phyloP scores from a whole-genome alignment of 2,888 invertebrate species.

The Lapara coniferarum region DNA sequence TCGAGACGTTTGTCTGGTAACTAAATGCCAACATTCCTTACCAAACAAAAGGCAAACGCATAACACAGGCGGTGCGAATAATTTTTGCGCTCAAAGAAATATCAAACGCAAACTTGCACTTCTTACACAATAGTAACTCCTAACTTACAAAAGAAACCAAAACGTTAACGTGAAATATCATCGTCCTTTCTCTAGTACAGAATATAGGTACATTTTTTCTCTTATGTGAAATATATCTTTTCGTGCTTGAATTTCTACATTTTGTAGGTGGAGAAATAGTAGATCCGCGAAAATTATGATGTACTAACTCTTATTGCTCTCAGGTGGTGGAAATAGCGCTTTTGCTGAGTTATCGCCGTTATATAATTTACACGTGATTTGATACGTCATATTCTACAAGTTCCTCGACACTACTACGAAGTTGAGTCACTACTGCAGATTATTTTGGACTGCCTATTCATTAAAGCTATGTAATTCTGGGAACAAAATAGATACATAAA shows the following conservation, averaged over 20 bases:
- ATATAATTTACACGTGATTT: background rate
- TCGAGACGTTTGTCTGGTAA: too few species aligned
- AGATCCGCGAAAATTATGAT: slow-evolving; percentile 15
- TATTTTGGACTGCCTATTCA: too few species aligned
- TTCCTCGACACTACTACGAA: background rate
- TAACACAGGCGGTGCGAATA: background rate
- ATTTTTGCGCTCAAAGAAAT: slow-evolving; percentile 11
- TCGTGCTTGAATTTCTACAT: slow-evolving; percentile 19
- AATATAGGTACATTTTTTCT: slow-evolving; percentile 1
- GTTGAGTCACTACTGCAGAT: background rate
- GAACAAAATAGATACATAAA: background rate
- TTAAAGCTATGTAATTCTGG: too few species aligned
- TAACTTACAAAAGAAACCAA: slow-evolving; percentile 14
- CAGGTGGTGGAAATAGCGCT: background rate
- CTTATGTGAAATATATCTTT: slow-evolving; percentile 19
- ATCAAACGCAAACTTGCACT: slow-evolving; percentile 2
- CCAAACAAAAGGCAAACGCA: background rate
- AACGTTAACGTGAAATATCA: slow-evolving; percentile 20
- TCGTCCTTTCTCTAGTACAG: slow-evolving; percentile 9
- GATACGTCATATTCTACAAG: background rate
- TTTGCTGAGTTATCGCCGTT: background rate
- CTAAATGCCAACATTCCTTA: background rate
- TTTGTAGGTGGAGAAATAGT: slow-evolving; percentile 17
- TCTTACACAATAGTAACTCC: slow-evolving; percentile 12
- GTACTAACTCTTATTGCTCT: slow-evolving; percentile 22